Base-by-base conservation (phyloP, 1,140 invertebrate genomes). In the Lasioglossum albipes region DNA sequence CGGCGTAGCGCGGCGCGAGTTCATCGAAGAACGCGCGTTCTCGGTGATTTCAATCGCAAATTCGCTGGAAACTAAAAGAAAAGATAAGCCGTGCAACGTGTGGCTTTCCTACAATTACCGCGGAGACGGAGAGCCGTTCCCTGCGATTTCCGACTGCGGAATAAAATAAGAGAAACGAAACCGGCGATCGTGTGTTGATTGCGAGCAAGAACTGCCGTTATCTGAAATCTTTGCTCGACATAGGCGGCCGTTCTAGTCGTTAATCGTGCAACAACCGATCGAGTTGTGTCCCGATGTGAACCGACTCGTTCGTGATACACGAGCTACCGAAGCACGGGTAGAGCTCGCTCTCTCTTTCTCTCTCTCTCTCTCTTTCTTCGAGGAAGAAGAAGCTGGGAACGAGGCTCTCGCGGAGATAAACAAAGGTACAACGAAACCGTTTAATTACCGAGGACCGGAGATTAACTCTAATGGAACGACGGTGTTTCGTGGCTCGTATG, bases 381-480 rank as follows among this genome's bases (percentile, higher is more conserved):
- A 36, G 36, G 36, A 27, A 16, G 41, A 62, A 52, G 49, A 36
- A 36, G 18, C 54, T 59, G 31, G 27, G 62, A 31, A 66, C 27
- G n/a, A 6, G 57, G 18, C 76, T 73, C 70, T 75, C 83, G 82
- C 61, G 72, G 74, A 83, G 87, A 89, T 87, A 87, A 89, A 88
- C 86, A 87, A 88, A 83, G 77, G 82, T 88, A 88, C 87, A 89
- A 85, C 86, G 88, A 86, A 89, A 90, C 86, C 88, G 88, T 91
- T 91, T 91, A 91, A 91, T 91, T 91, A 89, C 88, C 84, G 84
- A 84, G 75, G 83, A 74, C 81, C 79, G 64, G 69, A 90, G 87
- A 91, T 90, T 90, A 91, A 87, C 90, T 88, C 89, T 91, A 90
- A 90, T 91, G 90, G 90, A 91, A 90, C 87, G 90, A 87, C 81